Evolutionary conservation across 2,797 vertebrate species (phyloP), one percentile per base, ranked within the genome.

Genomic region (Spea hammondii): DNA sequence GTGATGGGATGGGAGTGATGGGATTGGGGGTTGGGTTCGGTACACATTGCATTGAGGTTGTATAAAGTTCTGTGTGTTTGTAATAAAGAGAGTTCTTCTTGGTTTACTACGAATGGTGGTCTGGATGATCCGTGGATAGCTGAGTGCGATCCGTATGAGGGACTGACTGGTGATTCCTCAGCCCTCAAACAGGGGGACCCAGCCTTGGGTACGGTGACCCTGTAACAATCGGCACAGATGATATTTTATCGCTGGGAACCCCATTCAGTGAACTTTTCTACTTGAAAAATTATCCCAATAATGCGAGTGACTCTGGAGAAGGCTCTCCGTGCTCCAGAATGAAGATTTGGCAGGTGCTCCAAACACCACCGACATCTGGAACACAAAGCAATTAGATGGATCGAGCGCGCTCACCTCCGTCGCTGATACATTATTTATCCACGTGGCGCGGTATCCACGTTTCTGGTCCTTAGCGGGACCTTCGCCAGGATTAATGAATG

Each of bases 331-430:
- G 49, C 69, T 67, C 74, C 79, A 17, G 49, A 70, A 32, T 68
- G 44, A 60, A 62, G 67, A 59, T 62, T 45, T 68, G 79, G 74
- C 79, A 81, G 79, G 79, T 77, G 79, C 72, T 77, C 69, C 45
- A 14, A 9, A 72, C 60, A 12, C 44, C 6, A 45, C 62, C n/a
- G 72, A 81, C 79, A 81, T 81, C 79, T 81, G 79, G 74, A 81
- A 67, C 46, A 51, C 50, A 17, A 62, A 76, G 74, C 51, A 62
- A 81, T 81, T 77, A 81, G 74, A 44, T n/a, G 57, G 64, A 51
- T 51, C 44, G 79, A 62, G 53, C 79, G 6, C 12, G 62, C 48
- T 59, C 79, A 77, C 74, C 79, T 72, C 53, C 1, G 44, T 32
- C 45, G 47, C 69, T 49, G 68, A 72, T 79, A 74, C 49, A 79